phyloP scores from a whole-genome alignment of 2,888 invertebrate genomes.

The Ochropleura leucogaster region DNA sequence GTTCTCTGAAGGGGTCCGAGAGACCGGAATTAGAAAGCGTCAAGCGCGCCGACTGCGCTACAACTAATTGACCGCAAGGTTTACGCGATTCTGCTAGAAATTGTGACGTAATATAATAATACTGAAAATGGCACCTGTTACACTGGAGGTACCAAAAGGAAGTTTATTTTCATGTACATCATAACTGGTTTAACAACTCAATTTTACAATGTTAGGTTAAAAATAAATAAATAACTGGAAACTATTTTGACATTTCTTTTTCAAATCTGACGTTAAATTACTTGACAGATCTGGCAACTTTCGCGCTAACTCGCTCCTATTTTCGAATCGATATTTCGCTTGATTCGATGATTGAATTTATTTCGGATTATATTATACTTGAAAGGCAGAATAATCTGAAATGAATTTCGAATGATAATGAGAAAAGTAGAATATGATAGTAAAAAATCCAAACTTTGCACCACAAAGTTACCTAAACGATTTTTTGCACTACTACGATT shows the following conservation, averaged over 20 bases:
- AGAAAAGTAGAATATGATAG: constrained; percentile 27
- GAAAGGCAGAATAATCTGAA: constrained; percentile 41
- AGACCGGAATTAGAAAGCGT: constrained; percentile 89
- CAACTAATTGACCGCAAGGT: constrained; percentile 89
- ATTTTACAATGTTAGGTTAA: constrained; percentile 27
- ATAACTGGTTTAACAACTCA: constrained; percentile 30
- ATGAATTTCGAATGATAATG: constrained; percentile 30
- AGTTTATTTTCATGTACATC: constrained; percentile 44
- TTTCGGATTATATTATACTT: constrained; percentile 48
- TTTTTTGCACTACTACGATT: constrained; percentile 17
- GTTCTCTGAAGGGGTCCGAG: constrained; percentile 84
- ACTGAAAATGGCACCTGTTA: constrained; percentile 60
- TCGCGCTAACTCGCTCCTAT: constrained; percentile 49
- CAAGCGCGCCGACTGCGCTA: constrained; percentile 80
- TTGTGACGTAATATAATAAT: constrained; percentile 78
- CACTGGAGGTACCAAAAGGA: constrained; percentile 24
- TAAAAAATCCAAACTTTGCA: constrained; percentile 35
- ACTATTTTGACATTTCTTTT: constrained; percentile 41
- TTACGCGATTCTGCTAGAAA: constrained; percentile 84
- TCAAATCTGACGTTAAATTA: constrained; percentile 62
- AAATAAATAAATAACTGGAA: constrained; percentile 18
- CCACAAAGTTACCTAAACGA: constrained; percentile 16
- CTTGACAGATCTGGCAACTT: constrained; percentile 45
- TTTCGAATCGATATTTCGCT: constrained; percentile 48
- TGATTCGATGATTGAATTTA: constrained; percentile 47